These are phyloP conservation scores for Drosophila lowei DNA, from an alignment of 1,140 invertebrate species.

Conservation along the genomic window DNA sequence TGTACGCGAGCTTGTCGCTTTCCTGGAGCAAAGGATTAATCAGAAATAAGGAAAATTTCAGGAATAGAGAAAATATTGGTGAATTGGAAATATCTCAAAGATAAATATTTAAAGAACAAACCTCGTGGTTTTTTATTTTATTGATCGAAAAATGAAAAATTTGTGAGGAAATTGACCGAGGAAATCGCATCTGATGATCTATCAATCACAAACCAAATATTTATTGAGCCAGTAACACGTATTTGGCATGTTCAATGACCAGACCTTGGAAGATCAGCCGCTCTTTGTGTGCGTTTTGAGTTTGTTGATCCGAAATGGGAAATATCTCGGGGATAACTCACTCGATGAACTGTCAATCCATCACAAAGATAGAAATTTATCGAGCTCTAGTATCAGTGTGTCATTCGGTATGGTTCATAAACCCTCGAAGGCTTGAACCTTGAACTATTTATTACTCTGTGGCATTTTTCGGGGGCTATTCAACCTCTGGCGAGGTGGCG, in stretches of 20 bases:
- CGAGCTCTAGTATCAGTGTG: slow-evolving; percentile 19
- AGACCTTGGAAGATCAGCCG: slow-evolving; percentile 16
- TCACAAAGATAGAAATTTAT: slow-evolving; percentile 18
- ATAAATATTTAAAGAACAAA: too few species aligned
- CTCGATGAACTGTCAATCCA: slow-evolving; percentile 39
- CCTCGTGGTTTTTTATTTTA: too few species aligned
- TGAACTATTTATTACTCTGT: slow-evolving; percentile 33
- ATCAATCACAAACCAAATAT: too few species aligned
- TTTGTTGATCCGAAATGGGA: slow-evolving; percentile 33
- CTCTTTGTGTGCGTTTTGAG: not conserved
- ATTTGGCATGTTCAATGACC: slow-evolving; percentile 21
- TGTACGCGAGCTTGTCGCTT: too few species aligned
- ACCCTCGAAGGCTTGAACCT: slow-evolving; percentile 15
- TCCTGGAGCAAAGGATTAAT: too few species aligned
- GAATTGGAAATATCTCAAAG: too few species aligned
- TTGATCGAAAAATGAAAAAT: too few species aligned
- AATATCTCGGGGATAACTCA: slow-evolving; percentile 9
- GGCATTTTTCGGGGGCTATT: slow-evolving; percentile 42
- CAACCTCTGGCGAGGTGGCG: slow-evolving; percentile 33
- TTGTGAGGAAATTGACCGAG: too few species aligned
- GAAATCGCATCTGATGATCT: too few species aligned
- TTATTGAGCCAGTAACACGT: too few species aligned
- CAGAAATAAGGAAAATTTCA: too few species aligned
- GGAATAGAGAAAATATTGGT: too few species aligned
- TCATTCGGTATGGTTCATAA: slow-evolving; percentile 32